Conservation (phyloP, 2,797 vertebrate genomes). For the Picus viridis region DNA sequence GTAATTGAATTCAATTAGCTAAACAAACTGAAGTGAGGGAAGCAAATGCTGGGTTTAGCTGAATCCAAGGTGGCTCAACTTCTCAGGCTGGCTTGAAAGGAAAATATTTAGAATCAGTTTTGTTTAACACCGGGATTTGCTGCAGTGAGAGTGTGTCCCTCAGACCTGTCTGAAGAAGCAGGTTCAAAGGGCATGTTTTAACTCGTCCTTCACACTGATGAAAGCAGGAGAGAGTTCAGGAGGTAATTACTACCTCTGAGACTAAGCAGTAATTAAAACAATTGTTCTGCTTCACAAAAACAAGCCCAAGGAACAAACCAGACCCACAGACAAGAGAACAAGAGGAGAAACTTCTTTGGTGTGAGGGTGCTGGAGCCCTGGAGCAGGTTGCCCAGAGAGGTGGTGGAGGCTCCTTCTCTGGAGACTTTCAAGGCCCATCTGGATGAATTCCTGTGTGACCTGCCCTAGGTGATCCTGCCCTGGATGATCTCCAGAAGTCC, state of each 20-base stretch:
- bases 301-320: neutral
- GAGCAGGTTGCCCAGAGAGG: no score
- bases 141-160: neutral
- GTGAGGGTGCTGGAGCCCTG: no score
- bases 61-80: neutral
- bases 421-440: no score
- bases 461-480: no score
- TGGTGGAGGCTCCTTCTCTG: no score
- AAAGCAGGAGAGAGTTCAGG: neutral
- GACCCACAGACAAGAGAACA: neutral
- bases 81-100: neutral
- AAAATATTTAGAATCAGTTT: neutral
- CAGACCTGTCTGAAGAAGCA: neutral
- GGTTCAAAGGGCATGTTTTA: neutral
- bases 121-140: neutral
- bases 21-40: neutral
- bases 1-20: neutral
- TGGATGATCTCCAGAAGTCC: no score
- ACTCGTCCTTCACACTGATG: neutral
- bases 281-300: neutral
- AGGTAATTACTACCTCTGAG: slow-evolving; percentile 2
- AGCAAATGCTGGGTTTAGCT: neutral
- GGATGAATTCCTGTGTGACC: no score
- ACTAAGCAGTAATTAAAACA: slow-evolving; percentile 17
- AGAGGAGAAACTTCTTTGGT: no score